phyloP scores from a whole-genome alignment of 1,140 invertebrate species.

The Drosophila insularis region DNA sequence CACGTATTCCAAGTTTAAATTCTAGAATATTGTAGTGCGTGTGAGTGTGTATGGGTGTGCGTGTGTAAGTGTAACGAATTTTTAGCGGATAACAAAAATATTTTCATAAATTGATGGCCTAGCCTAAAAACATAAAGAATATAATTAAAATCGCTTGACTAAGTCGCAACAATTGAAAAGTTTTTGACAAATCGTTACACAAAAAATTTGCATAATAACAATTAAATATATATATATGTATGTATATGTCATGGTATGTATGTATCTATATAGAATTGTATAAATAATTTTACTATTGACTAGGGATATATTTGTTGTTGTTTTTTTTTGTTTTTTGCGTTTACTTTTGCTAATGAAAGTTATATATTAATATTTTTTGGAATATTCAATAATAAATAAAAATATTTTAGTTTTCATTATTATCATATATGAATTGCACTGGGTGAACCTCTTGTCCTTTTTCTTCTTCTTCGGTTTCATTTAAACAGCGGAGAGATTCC shows the following conservation, averaged over 20 bases:
- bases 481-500: constrained; percentile 51
- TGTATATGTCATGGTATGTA: constrained; percentile 34
- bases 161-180: constrained; percentile 16
- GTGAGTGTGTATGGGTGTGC: constrained; percentile 17
- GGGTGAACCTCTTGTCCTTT: constrained; percentile 20
- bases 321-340: constrained; percentile 22
- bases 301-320: constrained; percentile 80
- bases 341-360: constrained; percentile 54
- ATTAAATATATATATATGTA: constrained; percentile 62
- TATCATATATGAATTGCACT: constrained; percentile 53
- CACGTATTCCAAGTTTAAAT: constrained; percentile 26
- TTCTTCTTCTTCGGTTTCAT: constrained; percentile 35
- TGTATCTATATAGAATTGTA: constrained; percentile 72
- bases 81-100: constrained; percentile 46
- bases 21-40: constrained; percentile 24
- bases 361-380: constrained; percentile 65
- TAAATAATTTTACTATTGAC: constrained; percentile 82
- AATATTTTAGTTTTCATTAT: constrained; percentile 20
- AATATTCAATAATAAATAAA: constrained; percentile 69
- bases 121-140: constrained; percentile 58
- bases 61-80: constrained; percentile 6
- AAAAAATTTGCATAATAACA: constrained; percentile 41
- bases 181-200: constrained; percentile 8
- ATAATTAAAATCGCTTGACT: constrained; percentile 22
- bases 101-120: constrained; percentile 37